Percentiles rank a stretch among this genome's conserved stretches.
These are phyloP conservation scores for Diploscapter pachys DNA, from an alignment of 1,140 invertebrate genomes.

Conservation along the genomic window DNA sequence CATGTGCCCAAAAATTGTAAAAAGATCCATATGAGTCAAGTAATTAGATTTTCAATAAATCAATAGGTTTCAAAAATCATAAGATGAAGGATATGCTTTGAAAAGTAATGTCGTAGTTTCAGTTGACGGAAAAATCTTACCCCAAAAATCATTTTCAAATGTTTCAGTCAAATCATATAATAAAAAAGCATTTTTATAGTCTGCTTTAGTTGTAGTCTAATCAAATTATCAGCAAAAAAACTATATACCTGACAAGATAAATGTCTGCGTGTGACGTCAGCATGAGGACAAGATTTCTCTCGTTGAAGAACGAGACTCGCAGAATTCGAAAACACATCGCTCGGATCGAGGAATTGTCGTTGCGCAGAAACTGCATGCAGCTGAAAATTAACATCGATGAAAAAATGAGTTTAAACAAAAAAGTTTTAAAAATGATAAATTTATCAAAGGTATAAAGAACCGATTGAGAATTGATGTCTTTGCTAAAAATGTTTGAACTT, in stretches of 20 bases:
- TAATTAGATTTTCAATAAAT: too few relatives aligned
- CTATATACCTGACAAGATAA: conserved; percentile 23
- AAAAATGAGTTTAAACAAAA: not conserved
- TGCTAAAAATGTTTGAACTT: not conserved
- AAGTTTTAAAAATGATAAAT: not conserved
- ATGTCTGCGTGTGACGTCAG: conserved; percentile 30
- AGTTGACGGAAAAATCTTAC: too few relatives aligned
- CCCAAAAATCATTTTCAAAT: not conserved
- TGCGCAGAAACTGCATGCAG: conserved; percentile 14
- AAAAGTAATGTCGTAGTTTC: too few relatives aligned
- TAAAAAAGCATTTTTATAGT: conserved; percentile 1
- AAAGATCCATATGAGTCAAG: too few relatives aligned
- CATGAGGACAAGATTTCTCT: conserved; percentile 27
- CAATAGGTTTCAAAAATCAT: too few relatives aligned
- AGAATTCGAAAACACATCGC: conserved; percentile 30
- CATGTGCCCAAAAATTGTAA: too few relatives aligned
- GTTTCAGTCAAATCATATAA: not conserved
- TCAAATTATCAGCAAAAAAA: not conserved
- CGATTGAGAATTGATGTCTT: not conserved
- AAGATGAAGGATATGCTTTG: too few relatives aligned
- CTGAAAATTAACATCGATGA: conserved; percentile 2
- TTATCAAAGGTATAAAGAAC: not conserved
- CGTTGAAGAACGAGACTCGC: conserved; percentile 25
- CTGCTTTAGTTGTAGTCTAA: not conserved
- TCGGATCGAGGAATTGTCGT: conserved; percentile 26